Conservation (phyloP, 1,140 invertebrate genomes). For the Bradysia coprophila region DNA sequence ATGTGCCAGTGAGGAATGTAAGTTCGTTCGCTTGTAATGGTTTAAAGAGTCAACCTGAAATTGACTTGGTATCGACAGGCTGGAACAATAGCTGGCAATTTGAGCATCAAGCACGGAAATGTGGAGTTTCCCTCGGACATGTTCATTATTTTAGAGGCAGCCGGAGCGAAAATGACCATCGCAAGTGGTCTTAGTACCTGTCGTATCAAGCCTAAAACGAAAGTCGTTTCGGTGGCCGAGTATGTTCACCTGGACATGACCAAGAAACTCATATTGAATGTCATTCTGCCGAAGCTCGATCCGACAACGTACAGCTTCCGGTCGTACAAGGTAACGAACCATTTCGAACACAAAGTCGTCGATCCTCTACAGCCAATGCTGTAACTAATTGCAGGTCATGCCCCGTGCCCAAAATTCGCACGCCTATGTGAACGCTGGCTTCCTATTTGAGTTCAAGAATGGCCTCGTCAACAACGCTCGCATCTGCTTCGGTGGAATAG, state of each 20-base stretch:
- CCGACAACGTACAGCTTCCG: background rate
- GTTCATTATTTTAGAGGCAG: constrained; percentile 44
- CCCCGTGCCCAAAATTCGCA: constrained; percentile 64
- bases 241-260: constrained; percentile 4
- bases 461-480: constrained; percentile 10
- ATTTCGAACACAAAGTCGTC: too few species aligned
- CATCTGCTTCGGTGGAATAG: constrained; percentile 49
- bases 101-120: constrained; percentile 63
- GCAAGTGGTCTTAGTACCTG: constrained; percentile 4
- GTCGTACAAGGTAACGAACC: constrained; percentile 34
- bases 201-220: too few species aligned
- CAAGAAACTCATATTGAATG: constrained; percentile 2
- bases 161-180: constrained; percentile 31
- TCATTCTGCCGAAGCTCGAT: constrained; percentile 2
- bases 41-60: background rate
- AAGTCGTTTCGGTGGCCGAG: constrained; percentile 2
- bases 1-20: constrained; percentile 41
- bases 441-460: constrained; percentile 33
- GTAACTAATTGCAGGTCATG: constrained; percentile 23
- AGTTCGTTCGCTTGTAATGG: constrained; percentile 7
- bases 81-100: constrained; percentile 53
- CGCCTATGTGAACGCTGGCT: constrained; percentile 66
- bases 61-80: constrained; percentile 23
- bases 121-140: constrained; percentile 52
- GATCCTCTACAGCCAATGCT: too few species aligned